Evolutionary conservation across 2,888 invertebrate genomes (phyloP).

Genomic region (Anodontia alba): DNA sequence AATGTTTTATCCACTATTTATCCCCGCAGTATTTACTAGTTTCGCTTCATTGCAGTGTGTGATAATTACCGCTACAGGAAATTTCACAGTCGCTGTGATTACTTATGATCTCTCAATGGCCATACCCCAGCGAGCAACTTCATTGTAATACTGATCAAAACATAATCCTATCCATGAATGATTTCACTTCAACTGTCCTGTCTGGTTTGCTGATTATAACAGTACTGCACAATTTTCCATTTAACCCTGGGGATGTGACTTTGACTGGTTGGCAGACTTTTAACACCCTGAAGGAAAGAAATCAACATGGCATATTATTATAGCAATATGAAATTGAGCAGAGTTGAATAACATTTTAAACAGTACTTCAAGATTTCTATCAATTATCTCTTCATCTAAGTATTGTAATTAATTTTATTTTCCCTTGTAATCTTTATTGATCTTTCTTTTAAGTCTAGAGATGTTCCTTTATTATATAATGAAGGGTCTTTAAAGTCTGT

Average conservation of each 20-base stretch:
- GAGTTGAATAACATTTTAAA: conserved; percentile 18
- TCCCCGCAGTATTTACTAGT: conserved; percentile 41
- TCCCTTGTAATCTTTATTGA: conserved; percentile 1
- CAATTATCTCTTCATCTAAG: conserved; percentile 6
- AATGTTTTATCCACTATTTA: conserved; percentile 25
- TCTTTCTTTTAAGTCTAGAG: conserved; percentile 20
- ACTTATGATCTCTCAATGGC: not conserved
- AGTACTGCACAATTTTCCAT: conserved; percentile 26
- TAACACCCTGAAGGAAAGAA: not conserved
- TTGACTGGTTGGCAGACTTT: not conserved
- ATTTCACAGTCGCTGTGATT: conserved; percentile 38
- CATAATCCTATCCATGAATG: not conserved
- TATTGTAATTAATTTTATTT: conserved; percentile 20
- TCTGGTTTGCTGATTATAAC: conserved; percentile 11
- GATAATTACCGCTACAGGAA: conserved; percentile 35
- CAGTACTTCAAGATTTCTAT: conserved; percentile 6
- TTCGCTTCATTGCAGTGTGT: conserved; percentile 18
- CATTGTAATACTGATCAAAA: not conserved
- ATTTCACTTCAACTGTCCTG: conserved; percentile 8
- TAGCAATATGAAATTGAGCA: not conserved
- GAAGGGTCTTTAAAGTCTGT: not conserved
- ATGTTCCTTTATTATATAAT: conserved; percentile 2
- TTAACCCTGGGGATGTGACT: conserved; percentile 16
- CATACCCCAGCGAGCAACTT: not conserved
- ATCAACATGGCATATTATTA: conserved; percentile 6